Evolutionary conservation across 2,797 vertebrate genomes (phyloP).

Genomic region (Darevskia nairensis): DNA sequence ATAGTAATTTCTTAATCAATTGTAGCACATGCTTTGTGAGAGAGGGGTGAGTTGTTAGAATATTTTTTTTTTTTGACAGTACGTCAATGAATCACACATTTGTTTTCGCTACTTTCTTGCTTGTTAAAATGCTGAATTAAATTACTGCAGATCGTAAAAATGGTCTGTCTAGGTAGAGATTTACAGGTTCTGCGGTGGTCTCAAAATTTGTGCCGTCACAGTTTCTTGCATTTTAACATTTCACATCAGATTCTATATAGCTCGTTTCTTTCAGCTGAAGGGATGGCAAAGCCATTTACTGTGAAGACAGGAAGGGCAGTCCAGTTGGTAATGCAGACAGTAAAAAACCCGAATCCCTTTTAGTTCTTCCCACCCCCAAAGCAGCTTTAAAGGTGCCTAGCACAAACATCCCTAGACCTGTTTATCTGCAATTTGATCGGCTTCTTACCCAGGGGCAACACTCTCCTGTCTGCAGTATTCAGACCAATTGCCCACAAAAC

Average conservation of each 20-base stretch:
- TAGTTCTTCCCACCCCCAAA: no score
- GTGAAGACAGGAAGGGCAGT: background rate
- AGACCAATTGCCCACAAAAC: background rate
- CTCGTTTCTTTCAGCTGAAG: background rate
- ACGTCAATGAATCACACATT: conserved; percentile 60
- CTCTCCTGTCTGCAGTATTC: no score
- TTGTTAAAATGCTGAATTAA: conserved; percentile 63
- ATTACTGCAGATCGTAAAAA: conserved; percentile 51
- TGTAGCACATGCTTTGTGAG: conserved; percentile 66
- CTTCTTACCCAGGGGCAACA: no score
- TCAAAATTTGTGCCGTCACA: conserved; percentile 37
- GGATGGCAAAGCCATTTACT: background rate
- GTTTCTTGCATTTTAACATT: conserved; percentile 39
- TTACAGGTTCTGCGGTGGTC: conserved; percentile 15
- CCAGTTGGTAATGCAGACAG: no score
- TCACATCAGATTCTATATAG: background rate
- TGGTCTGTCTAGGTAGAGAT: conserved; percentile 38
- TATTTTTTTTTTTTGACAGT: conserved; percentile 33
- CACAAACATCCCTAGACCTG: no score
- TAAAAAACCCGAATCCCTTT: no score
- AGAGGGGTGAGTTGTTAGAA: conserved; percentile 56
- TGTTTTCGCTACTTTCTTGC: conserved; percentile 63
- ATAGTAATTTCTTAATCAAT: conserved; percentile 61
- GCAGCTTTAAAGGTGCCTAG: no score
- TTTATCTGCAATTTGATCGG: no score